These are phyloP conservation scores for Cyprinodon diabolis DNA, from an alignment of 2,797 vertebrate species.

Conservation along the genomic window DNA sequence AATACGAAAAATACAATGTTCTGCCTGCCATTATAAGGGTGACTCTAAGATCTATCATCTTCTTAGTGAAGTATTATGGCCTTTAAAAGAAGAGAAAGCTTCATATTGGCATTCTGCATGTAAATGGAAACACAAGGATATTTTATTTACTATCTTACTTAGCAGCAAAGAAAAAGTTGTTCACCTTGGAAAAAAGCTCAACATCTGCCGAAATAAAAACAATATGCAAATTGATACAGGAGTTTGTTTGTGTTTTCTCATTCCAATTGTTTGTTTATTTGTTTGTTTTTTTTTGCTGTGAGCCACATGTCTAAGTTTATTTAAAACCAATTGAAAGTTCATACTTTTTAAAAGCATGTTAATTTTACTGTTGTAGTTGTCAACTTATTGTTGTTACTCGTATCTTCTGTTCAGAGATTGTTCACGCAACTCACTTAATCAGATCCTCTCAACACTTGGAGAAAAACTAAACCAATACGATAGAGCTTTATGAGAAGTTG, in stretches of 20 bases:
- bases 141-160: background rate
- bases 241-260: background rate
- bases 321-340: background rate
- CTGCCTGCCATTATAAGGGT: background rate
- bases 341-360: background rate
- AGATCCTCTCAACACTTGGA: background rate
- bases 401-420: too few relatives aligned
- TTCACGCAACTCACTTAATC: background rate
- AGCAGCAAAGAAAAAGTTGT: too few relatives aligned
- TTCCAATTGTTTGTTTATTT: too few relatives aligned
- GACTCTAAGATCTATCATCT: background rate
- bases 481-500: background rate
- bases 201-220: background rate
- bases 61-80: background rate
- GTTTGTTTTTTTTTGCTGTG: background rate
- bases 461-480: background rate
- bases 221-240: background rate
- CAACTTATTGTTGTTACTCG: background rate
- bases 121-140: background rate
- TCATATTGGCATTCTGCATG: background rate
- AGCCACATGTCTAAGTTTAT: background rate
- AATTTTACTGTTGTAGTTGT: background rate
- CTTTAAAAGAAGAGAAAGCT: background rate
- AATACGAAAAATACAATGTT: background rate
- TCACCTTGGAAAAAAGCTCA: background rate